Base-by-base conservation (phyloP, 2,797 vertebrate genomes). In the Tauraco hartlaubi region DNA sequence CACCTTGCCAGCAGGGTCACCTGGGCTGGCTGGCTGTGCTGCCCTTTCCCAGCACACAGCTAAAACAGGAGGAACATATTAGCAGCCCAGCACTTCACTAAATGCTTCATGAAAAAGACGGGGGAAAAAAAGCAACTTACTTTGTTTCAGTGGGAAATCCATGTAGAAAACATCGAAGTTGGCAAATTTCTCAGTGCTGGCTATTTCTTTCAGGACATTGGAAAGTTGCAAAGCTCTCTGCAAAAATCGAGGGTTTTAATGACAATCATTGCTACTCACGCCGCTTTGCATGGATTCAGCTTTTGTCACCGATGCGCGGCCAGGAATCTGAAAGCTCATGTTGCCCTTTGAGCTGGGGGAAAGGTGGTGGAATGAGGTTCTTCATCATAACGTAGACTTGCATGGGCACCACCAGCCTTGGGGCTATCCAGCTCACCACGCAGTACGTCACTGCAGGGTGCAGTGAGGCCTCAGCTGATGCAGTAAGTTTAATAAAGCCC, bases 151-250 rank as follows among this genome's bases (percentile, higher is more conserved):
- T 76, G 97, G 96, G 75, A 97, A 98, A 92, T 98, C 98, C 96
- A 97, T 67, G 93, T 98, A 98, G 96, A 97, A 95, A 85, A 98
- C 19, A 71, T 97, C 44, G 41, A 98, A 98, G 93, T 96, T 97
- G 9, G 31, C 26, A 81, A 98, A 98, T 85, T 92, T 98, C 95
- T 98, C 46, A 12, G 95, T 93, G 64, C 78, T 66, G 7, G 97
- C 94, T 59, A 98, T 98, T 89, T 95, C 96, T 92, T 97, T 92
- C 95, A 98, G 96, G 33, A 97, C 93, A 1, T 35, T 87, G 89
- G 98, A 98, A 91, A 98, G 98, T 68, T 98, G 97, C n/a, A 85
- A 69, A 0, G 98, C 98, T 96, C 98, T 98, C 98, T 98, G 96
- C 49, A 93, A 87, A 72, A 69, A 68, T 80, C 35, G 52, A 93